These are phyloP conservation scores for Arvicola amphibius DNA, from an alignment of 2,797 vertebrate species.

Conservation along the genomic window DNA sequence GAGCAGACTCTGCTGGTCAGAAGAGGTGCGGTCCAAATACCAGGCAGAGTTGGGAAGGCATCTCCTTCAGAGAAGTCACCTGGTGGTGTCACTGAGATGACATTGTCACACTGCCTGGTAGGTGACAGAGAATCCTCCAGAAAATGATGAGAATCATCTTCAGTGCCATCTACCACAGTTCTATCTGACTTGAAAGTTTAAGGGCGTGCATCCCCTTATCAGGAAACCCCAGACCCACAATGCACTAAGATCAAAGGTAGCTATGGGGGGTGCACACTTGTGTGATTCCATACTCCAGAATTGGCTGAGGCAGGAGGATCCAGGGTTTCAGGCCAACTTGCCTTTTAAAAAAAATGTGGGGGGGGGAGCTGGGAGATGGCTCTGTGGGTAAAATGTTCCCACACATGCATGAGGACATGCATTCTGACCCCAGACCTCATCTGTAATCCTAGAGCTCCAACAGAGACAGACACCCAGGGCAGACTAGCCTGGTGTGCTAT, in stretches of 20 bases:
- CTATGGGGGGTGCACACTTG: neutral
- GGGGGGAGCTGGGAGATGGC: no score
- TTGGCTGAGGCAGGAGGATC: neutral
- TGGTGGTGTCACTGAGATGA: neutral
- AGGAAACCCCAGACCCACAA: neutral
- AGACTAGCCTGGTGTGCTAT: neutral
- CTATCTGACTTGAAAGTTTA: neutral
- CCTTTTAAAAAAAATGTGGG: neutral
- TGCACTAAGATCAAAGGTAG: neutral
- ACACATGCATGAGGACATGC: neutral
- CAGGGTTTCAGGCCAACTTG: neutral
- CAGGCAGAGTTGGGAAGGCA: accelerated
- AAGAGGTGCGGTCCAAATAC: neutral
- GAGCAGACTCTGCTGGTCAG: neutral
- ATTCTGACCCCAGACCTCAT: neutral
- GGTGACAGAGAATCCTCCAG: neutral
- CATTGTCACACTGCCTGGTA: neutral
- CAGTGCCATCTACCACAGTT: neutral
- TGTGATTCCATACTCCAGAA: neutral
- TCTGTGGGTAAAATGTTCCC: neutral
- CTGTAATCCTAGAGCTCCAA: neutral
- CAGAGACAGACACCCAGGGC: neutral
- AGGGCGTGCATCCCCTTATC: neutral
- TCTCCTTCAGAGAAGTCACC: neutral
- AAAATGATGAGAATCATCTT: neutral